These are phyloP conservation scores for Prunella himalayana DNA, from an alignment of 2,113 vertebrate species.

Conservation along the genomic window DNA sequence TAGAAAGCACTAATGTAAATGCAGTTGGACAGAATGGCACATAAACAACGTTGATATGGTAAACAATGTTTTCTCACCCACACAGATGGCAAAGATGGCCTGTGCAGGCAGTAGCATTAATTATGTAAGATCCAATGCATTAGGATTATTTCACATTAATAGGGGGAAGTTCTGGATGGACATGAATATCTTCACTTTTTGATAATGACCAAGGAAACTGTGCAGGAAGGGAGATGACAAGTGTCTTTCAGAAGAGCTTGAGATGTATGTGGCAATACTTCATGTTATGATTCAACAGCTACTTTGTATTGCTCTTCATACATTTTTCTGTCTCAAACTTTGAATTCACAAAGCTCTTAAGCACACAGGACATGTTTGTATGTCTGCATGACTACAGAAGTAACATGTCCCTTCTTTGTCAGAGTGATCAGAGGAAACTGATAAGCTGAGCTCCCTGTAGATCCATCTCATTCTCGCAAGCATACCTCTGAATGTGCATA, in stretches of 20 bases:
- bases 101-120: background rate
- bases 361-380: background rate
- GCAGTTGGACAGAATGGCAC: background rate
- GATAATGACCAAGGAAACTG: background rate
- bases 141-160: background rate
- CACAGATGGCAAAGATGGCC: rapidly evolving
- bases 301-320: background rate
- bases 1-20: background rate
- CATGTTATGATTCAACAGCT: background rate
- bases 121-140: background rate
- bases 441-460: background rate
- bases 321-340: background rate
- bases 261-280: background rate
- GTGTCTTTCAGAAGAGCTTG: background rate
- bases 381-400: background rate
- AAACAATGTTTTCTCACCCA: background rate
- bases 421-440: background rate
- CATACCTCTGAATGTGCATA: background rate
- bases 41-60: background rate
- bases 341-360: background rate
- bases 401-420: background rate
- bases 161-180: background rate
- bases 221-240: background rate
- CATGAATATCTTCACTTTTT: background rate
- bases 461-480: background rate